Evolutionary conservation across 2,113 vertebrate species (phyloP).

Genomic region (Trematocara stigmaticum): DNA sequence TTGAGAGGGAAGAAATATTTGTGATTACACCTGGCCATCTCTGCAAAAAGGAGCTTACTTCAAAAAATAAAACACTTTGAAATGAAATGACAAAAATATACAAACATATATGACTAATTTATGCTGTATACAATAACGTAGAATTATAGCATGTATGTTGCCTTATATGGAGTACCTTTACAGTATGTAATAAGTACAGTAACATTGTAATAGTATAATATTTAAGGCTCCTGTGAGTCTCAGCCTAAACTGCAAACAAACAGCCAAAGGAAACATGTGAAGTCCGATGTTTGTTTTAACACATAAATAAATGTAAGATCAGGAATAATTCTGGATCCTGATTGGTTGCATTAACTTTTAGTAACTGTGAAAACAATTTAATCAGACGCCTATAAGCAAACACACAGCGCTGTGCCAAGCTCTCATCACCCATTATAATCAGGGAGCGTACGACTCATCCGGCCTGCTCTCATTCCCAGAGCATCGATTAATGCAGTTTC

Average conservation of each 20-base stretch:
- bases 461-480: background rate
- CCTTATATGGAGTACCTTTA: background rate
- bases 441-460: background rate
- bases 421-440: background rate
- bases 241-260: background rate
- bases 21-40: fast-evolving
- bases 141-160: background rate
- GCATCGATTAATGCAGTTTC: background rate
- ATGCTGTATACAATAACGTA: background rate
- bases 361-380: background rate
- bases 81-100: background rate
- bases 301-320: background rate
- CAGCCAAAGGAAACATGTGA: background rate
- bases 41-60: fast-evolving
- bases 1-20: background rate
- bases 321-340: background rate
- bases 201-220: background rate
- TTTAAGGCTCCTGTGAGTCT: background rate
- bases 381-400: background rate
- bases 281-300: background rate
- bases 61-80: background rate
- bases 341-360: background rate
- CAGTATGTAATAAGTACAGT: background rate
- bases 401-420: background rate
- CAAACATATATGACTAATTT: background rate